Evolutionary conservation across 2,888 invertebrate species (phyloP), one percentile per base, ranked within the genome.

Genomic region (Drosophila monieri): DNA sequence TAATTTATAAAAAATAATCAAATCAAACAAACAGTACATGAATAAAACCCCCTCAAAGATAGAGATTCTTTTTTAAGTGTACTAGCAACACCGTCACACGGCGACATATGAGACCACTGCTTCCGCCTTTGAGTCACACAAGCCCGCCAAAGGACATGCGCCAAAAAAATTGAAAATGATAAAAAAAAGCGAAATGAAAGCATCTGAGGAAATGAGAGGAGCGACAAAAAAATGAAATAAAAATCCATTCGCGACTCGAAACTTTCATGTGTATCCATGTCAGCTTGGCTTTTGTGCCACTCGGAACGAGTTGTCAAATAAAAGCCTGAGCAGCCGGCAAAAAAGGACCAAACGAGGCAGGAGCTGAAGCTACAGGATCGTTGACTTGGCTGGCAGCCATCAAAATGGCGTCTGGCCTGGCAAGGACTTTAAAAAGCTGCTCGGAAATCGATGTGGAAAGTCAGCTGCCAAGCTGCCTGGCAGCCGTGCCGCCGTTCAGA

Each of bases 51-150:
- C 0, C 27, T 9, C 9, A 27, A 9, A 12, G 3, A 1, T 6
- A 6, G 2, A 18, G 0, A 18, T 9, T 37, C 54, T 47, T 39
- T 23, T 6, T 15, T 0, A n/a, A 56, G 57, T 60, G 46, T 14
- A 15, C n/a, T n/a, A 14, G 30, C 27, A 30, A 49, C 57, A 76
- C 51, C 70, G 59, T 53, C 68, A 75, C 78, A 78, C 77, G 80
- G 81, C 81, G 77, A 85, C 81, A 85, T 66, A 81, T 85, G 81
- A 81, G 81, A 75, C 52, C 81, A 85, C 70, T 78, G 81, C 81
- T 84, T 84, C 81, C 81, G 85, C 70, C 77, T 84, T 81, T 84
- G 85, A 78, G 77, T 30, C 57, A 64, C 58, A 75, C 35, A 66
- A 78, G 69, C 66, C 70, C 67, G 61, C 73, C 78, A 84, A 81